These are phyloP conservation scores for Sebastes diaconus DNA, from an alignment of 2,797 vertebrate genomes.

Conservation along the genomic window DNA sequence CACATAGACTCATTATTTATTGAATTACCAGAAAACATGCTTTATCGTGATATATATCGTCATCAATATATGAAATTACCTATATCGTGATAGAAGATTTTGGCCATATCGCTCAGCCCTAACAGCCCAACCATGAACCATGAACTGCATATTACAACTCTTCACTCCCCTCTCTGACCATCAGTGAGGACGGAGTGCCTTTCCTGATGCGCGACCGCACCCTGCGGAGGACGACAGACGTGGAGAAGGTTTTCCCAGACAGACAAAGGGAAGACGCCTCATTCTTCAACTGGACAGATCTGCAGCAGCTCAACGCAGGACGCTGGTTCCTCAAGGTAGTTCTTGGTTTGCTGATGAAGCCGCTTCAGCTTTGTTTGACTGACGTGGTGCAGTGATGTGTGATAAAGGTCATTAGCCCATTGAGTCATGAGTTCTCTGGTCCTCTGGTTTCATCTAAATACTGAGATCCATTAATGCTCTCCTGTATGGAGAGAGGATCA, in stretches of 20 bases:
- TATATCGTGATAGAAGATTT: no score
- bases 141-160: not conserved
- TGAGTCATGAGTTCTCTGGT: not conserved
- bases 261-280: constrained; percentile 80
- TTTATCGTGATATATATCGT: no score
- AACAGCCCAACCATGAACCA: not conserved
- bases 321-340: constrained; percentile 92
- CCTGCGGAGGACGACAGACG: constrained; percentile 90
- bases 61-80: no score
- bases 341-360: not conserved
- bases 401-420: constrained; percentile 8
- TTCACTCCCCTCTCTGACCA: constrained; percentile 15
- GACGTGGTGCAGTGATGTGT: not conserved
- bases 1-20: no score
- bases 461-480: not conserved
- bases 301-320: constrained; percentile 90
- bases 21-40: no score
- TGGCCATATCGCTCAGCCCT: no score
- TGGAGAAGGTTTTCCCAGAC: constrained; percentile 86
- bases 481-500: not conserved
- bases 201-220: constrained; percentile 93
- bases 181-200: constrained; percentile 91
- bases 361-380: not conserved
- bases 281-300: constrained; percentile 93
- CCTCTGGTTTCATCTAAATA: constrained; percentile 1